phyloP scores from a whole-genome alignment of 2,888 invertebrate species.

The Alcis repandata region DNA sequence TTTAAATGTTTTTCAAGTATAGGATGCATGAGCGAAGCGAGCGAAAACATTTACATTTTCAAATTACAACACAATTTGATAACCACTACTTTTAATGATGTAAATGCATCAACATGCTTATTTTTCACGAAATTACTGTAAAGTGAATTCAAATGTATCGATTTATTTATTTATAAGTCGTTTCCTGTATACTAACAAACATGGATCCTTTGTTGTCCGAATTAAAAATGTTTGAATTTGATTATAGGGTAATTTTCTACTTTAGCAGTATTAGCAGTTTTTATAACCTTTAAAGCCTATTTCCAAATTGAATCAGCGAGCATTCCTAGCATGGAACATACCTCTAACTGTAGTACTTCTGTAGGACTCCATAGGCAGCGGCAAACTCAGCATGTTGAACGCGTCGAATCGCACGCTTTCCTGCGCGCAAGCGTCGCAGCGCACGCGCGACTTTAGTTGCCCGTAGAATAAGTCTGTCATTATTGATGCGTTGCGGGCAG shows the following conservation, averaged over 20 bases:
- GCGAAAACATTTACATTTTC: background rate
- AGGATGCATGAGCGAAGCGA: background rate
- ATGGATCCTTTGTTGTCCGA: no score
- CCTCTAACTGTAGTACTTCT: constrained; percentile 92
- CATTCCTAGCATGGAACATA: constrained; percentile 64
- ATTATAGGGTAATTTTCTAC: no score
- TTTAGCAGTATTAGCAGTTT: no score
- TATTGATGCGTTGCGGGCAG: constrained; percentile 93
- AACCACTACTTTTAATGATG: background rate
- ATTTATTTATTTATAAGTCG: no score
- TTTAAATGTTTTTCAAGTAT: no score
- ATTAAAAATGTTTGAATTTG: no score
- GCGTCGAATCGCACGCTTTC: constrained; percentile 96
- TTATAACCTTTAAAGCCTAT: no score
- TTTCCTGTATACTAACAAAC: no score
- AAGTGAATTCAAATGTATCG: no score
- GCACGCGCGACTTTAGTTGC: constrained; percentile 95
- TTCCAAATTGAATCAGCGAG: no score
- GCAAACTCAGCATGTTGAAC: constrained; percentile 95
- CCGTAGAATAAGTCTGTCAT: constrained; percentile 97
- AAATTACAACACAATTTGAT: background rate
- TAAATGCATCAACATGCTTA: no score
- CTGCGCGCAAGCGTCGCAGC: constrained; percentile 93
- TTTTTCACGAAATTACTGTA: no score
- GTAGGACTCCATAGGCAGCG: constrained; percentile 95